phyloP scores from a whole-genome alignment of 2,113 vertebrate species.

The Microtus oregoni region DNA sequence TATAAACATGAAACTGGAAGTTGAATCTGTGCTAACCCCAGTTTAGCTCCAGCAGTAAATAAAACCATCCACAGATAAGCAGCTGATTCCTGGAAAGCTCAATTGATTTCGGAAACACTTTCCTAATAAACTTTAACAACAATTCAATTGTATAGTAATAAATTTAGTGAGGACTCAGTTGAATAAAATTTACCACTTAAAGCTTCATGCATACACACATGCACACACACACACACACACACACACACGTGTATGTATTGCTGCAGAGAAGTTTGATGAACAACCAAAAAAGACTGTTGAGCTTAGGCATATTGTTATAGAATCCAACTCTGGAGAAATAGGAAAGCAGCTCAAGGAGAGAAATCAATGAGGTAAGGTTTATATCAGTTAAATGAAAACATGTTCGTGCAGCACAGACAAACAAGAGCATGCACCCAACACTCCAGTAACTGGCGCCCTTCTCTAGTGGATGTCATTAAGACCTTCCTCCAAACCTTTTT shows the following conservation, averaged over 20 bases:
- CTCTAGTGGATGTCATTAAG: not conserved
- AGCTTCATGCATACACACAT: not conserved
- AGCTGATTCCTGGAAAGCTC: not conserved
- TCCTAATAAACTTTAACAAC: conserved; percentile 36
- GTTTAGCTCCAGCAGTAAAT: not conserved
- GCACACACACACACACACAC: not conserved
- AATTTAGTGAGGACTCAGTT: conserved; percentile 30
- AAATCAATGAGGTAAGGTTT: conserved; percentile 23
- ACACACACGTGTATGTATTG: not conserved
- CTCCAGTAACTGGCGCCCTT: not conserved
- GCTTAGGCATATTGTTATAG: conserved; percentile 2
- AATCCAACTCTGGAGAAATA: conserved; percentile 22
- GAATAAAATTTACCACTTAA: conserved; percentile 25
- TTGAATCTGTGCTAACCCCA: not conserved
- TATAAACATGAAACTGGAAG: not conserved
- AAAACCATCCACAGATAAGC: not conserved
- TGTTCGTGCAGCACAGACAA: not conserved
- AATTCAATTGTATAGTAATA: conserved; percentile 28
- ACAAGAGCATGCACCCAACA: not conserved
- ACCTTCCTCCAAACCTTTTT: not conserved
- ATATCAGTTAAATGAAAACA: conserved; percentile 34
- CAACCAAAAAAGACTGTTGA: conserved; percentile 50
- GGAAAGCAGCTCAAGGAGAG: conserved; percentile 38
- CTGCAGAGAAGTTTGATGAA: not conserved
- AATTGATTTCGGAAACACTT: conserved; percentile 17